phyloP scores from a whole-genome alignment of 2,113 vertebrate genomes.

The Odocoileus virginianus region DNA sequence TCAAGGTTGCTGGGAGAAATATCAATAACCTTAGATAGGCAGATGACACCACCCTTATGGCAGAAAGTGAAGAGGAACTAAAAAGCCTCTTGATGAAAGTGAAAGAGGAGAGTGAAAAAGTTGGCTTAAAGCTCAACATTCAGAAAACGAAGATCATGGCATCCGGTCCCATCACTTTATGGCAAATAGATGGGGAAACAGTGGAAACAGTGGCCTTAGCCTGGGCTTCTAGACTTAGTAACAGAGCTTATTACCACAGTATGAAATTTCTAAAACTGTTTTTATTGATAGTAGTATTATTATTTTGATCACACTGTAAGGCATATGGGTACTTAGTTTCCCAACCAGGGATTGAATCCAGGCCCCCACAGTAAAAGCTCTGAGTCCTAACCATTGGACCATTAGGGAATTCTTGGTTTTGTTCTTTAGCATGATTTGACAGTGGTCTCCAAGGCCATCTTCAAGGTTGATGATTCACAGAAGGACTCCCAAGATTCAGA shows the following conservation, averaged over 20 bases:
- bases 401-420: neutral
- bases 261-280: neutral
- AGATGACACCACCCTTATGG: neutral
- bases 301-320: neutral
- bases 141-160: neutral
- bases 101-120: neutral
- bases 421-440: neutral
- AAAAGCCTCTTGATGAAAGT: neutral
- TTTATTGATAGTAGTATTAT: neutral
- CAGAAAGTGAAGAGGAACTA: neutral
- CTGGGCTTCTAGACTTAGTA: neutral
- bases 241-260: neutral
- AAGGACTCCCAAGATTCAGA: neutral
- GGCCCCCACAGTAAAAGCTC: neutral
- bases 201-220: neutral
- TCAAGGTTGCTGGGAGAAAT: neutral
- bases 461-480: neutral
- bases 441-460: neutral
- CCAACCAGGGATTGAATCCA: neutral
- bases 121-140: neutral
- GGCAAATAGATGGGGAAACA: neutral
- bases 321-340: neutral
- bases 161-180: neutral
- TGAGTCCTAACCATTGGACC: neutral
- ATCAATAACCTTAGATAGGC: too few relatives aligned